Percentiles rank a stretch among this genome's conserved stretches.
phyloP scores from a whole-genome alignment of 2,113 vertebrate species.

The Varanus salvator region DNA sequence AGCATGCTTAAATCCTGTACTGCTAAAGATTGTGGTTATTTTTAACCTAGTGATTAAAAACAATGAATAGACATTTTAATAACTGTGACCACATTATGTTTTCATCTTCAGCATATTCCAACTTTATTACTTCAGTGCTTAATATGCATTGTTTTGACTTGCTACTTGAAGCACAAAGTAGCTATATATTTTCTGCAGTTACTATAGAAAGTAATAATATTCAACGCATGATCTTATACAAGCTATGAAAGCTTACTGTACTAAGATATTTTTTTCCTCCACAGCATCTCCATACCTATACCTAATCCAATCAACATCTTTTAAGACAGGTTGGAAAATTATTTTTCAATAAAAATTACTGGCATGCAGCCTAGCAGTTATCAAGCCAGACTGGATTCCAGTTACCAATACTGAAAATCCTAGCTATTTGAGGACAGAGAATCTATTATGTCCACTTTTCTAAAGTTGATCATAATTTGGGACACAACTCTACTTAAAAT shows the following conservation, averaged over 20 bases:
- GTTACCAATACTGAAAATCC: background rate
- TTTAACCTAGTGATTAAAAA: background rate
- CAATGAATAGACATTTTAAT: background rate
- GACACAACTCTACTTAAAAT: background rate
- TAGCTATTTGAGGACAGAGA: background rate
- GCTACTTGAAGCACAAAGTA: background rate
- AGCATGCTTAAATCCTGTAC: background rate
- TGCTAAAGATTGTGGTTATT: background rate
- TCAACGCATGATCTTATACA: background rate
- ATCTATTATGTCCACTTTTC: background rate
- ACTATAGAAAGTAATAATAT: background rate
- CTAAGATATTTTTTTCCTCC: background rate
- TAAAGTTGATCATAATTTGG: background rate
- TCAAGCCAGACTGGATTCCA: slow-evolving; percentile 6
- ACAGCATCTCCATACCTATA: background rate
- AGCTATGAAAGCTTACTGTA: background rate
- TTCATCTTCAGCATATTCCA: background rate
- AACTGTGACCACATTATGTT: background rate
- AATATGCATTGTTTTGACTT: background rate
- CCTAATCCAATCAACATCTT: background rate
- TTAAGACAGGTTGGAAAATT: background rate
- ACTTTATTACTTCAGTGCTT: background rate
- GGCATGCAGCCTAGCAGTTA: background rate
- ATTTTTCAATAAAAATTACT: background rate
- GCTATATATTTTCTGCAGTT: background rate